These are phyloP conservation scores for Festucalex cinctus DNA, from an alignment of 2,113 vertebrate genomes.

Conservation along the genomic window DNA sequence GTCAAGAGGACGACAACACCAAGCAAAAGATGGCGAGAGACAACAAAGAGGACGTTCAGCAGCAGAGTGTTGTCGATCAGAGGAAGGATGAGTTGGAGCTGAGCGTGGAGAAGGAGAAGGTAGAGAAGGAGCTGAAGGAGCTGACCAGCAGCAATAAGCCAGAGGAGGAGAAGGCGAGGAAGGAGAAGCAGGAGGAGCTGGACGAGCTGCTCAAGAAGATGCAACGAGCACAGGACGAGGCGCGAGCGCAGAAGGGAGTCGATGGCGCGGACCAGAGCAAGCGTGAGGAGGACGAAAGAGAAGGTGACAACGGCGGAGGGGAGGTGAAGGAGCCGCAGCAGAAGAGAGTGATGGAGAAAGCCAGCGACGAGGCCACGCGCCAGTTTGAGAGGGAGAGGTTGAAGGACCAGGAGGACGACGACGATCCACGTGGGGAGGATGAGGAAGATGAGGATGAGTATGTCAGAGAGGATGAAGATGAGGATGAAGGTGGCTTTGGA, in stretches of 20 bases:
- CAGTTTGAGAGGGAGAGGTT: slow-evolving; percentile 73
- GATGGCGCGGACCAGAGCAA: neutral
- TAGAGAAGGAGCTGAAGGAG: slow-evolving; percentile 63
- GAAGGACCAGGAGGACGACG: slow-evolving; percentile 34
- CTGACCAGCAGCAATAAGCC: slow-evolving; percentile 48
- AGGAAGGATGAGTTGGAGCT: slow-evolving; percentile 62
- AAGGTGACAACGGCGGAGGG: slow-evolving; percentile 12
- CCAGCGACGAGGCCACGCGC: slow-evolving; percentile 73
- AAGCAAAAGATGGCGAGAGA: slow-evolving; percentile 21
- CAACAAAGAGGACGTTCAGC: slow-evolving; percentile 36
- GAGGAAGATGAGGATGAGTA: slow-evolving; percentile 44
- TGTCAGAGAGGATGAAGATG: slow-evolving; percentile 59
- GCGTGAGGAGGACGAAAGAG: slow-evolving; percentile 17
- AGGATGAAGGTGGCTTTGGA: slow-evolving; percentile 35
- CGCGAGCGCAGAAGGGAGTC: slow-evolving; percentile 22
- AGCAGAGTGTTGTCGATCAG: slow-evolving; percentile 48
- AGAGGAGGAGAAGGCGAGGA: slow-evolving; percentile 54
- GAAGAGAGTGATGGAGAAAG: slow-evolving; percentile 78
- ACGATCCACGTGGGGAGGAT: slow-evolving; percentile 43
- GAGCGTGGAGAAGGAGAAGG: slow-evolving; percentile 75
- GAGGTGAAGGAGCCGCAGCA: slow-evolving; percentile 55
- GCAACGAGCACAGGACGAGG: slow-evolving; percentile 55
- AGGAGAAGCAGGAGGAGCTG: slow-evolving; percentile 63
- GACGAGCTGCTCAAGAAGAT: slow-evolving; percentile 60
- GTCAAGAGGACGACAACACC: slow-evolving; percentile 38